Conservation (phyloP, 2,888 invertebrate species). For the Brenthis ino region DNA sequence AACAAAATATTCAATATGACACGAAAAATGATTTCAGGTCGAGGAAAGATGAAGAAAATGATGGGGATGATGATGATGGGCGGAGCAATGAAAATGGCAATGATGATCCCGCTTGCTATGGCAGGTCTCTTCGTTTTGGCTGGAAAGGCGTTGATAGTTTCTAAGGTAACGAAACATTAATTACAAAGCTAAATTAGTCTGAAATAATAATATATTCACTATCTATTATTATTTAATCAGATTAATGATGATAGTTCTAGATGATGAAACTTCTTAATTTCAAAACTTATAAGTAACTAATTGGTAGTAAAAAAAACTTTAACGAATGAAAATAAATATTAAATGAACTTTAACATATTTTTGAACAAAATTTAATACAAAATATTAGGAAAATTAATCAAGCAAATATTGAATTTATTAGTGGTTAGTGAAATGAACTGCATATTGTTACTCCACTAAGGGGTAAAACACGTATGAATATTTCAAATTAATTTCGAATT, state of each 20-base stretch:
- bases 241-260: no score
- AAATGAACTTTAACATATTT: no score
- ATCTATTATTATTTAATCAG: no score
- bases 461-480: not conserved
- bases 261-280: no score
- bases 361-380: no score
- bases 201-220: no score
- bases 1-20: constrained; percentile 1
- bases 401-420: not conserved
- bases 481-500: not conserved
- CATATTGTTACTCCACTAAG: not conserved
- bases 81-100: constrained; percentile 91
- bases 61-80: constrained; percentile 96
- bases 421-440: not conserved
- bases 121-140: constrained; percentile 91
- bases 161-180: constrained; percentile 69
- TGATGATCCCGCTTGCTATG: constrained; percentile 90
- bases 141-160: constrained; percentile 92
- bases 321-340: no score
- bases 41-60: constrained; percentile 94
- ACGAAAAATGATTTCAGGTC: constrained; percentile 76
- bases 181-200: no score
- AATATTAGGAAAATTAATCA: no score
- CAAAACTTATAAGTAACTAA: no score
- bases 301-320: no score